Evolutionary conservation across 2,113 vertebrate species (phyloP).

Genomic region (Heloderma charlesbogerti): DNA sequence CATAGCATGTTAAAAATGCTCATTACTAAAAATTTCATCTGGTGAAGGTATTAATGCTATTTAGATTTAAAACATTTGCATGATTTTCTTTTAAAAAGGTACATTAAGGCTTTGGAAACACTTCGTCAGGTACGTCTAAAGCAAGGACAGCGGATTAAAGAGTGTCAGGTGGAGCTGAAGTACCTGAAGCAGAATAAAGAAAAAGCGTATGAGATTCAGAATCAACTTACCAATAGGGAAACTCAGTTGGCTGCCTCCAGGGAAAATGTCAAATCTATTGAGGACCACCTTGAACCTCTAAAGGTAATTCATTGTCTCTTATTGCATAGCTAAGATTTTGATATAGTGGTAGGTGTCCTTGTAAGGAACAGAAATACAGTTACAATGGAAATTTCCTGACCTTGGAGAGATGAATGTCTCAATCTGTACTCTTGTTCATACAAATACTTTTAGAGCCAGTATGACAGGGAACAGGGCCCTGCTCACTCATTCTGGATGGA

Average conservation of each 20-base stretch:
- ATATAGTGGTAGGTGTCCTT: not conserved
- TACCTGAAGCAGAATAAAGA: slow-evolving; percentile 96
- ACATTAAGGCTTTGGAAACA: slow-evolving; percentile 96
- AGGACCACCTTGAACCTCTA: slow-evolving; percentile 89
- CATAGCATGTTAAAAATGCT: not conserved
- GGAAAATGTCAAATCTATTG: slow-evolving; percentile 87
- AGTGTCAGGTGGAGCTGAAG: slow-evolving; percentile 90
- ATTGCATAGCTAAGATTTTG: fast-evolving
- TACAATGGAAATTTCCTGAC: not conserved
- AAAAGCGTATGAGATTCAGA: slow-evolving; percentile 90
- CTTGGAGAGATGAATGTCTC: not conserved
- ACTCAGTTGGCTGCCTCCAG: slow-evolving; percentile 88
- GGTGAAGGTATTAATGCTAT: not conserved
- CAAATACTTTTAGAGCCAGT: not conserved
- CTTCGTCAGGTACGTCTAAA: slow-evolving; percentile 89
- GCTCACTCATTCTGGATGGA: not conserved
- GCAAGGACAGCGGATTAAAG: slow-evolving; percentile 84
- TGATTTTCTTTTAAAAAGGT: slow-evolving; percentile 77
- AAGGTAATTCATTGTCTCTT: slow-evolving; percentile 78
- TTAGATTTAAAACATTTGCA: slow-evolving; percentile 6
- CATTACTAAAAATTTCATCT: not conserved
- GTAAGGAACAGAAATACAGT: not conserved
- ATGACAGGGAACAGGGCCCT: not conserved
- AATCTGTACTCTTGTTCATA: not conserved
- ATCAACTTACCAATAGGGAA: slow-evolving; percentile 85